Percentiles rank a stretch among this genome's conserved stretches.
Evolutionary conservation across 2,888 invertebrate genomes (phyloP).

Genomic region (Brenthis ino): DNA sequence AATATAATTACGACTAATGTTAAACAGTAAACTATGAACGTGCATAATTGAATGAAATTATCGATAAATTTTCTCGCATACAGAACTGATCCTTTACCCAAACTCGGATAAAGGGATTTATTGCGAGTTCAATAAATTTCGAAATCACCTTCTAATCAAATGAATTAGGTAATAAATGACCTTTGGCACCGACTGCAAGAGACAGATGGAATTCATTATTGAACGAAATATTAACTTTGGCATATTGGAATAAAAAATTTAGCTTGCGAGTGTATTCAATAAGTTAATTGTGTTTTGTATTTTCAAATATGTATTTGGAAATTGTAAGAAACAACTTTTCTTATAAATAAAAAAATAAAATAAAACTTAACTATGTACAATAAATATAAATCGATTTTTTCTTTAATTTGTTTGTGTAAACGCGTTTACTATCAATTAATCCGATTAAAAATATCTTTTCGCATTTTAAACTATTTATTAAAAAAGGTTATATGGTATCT

Average conservation of each 20-base stretch:
- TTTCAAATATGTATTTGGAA: neutral
- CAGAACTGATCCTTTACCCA: neutral
- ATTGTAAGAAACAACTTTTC: neutral
- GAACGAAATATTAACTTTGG: neutral
- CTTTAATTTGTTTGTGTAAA: too few relatives aligned
- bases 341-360: too few relatives aligned
- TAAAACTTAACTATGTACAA: too few relatives aligned
- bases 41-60: neutral
- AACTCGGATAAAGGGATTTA: constrained; percentile 4
- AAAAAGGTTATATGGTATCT: too few relatives aligned
- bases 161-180: constrained; percentile 22
- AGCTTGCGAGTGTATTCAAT: too few relatives aligned
- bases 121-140: constrained; percentile 17
- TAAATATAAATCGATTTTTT: too few relatives aligned
- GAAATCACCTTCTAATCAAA: constrained; percentile 20
- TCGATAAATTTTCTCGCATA: neutral
- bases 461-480: too few relatives aligned
- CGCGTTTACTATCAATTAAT: too few relatives aligned
- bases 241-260: constrained; percentile 4
- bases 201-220: constrained; percentile 23
- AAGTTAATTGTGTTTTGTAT: neutral
- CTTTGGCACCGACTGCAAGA: constrained; percentile 22
- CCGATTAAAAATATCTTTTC: too few relatives aligned
- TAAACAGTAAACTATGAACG: neutral
- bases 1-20: too few relatives aligned